A percentile compares a stretch with the other conserved stretches of the same genome.
Conservation (phyloP, 1,140 invertebrate species). For the Drosophila tristis region DNA sequence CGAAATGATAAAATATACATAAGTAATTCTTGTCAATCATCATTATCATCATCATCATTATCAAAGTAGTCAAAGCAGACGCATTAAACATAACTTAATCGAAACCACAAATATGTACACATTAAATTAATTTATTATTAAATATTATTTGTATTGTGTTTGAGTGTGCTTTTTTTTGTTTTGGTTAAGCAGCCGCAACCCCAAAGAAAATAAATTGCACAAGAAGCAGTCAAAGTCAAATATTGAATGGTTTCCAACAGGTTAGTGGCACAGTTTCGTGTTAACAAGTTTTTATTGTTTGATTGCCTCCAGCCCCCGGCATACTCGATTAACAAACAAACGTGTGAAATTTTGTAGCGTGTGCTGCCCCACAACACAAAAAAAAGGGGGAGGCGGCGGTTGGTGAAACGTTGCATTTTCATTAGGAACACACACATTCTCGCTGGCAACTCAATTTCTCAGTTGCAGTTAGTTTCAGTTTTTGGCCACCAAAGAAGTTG, state of each 20-base stretch:
- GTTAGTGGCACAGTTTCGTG: conserved; percentile 49
- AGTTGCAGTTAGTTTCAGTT: conserved; percentile 48
- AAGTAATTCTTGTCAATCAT: conserved; percentile 52
- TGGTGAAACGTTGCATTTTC: conserved; percentile 64
- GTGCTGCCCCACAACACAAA: conserved; percentile 42
- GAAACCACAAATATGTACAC: conserved; percentile 45
- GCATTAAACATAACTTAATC: conserved; percentile 52
- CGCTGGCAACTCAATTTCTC: conserved; percentile 60
- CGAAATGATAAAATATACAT: conserved; percentile 54
- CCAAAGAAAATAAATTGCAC: conserved; percentile 23
- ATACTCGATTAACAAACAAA: conserved; percentile 49
- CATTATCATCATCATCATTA: conserved; percentile 55
- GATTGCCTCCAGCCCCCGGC: conserved; percentile 39
- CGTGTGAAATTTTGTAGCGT: conserved; percentile 43
- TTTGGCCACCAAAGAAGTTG: conserved; percentile 68
- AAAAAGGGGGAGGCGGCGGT: conserved; percentile 3
- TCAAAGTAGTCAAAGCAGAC: conserved; percentile 44
- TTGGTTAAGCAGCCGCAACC: conserved; percentile 62
- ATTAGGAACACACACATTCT: conserved; percentile 71
- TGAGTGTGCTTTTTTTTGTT: conserved; percentile 1
- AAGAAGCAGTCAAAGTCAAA: conserved; percentile 11
- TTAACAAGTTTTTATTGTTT: conserved; percentile 53
- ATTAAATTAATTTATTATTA: conserved; percentile 38
- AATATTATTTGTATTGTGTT: conserved; percentile 34
- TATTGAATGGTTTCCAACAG: conserved; percentile 19